phyloP scores from a whole-genome alignment of 2,888 invertebrate species.

The Monopis laevigella region DNA sequence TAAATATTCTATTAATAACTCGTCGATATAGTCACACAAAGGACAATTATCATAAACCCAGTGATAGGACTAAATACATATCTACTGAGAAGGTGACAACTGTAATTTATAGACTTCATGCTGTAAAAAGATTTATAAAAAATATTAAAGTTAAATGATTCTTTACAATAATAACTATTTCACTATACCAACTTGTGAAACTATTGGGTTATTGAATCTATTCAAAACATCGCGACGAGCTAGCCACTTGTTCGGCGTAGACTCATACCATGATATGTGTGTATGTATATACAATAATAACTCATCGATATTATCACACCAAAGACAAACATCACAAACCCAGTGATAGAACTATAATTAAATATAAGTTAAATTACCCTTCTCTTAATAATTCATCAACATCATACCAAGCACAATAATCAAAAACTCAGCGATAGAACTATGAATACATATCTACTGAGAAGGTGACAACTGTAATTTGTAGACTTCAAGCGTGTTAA shows the following conservation, averaged over 20 bases:
- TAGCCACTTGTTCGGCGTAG: no score
- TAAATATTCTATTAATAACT: not conserved
- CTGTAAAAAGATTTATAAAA: no score
- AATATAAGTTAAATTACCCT: no score
- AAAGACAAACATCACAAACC: constrained; percentile 9
- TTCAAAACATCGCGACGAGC: no score
- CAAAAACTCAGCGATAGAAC: constrained; percentile 14
- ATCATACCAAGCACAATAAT: constrained; percentile 5
- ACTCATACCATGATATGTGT: constrained; percentile 14
- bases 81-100: constrained; percentile 18
- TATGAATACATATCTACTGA: constrained; percentile 15
- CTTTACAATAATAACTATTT: no score
- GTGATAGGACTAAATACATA: constrained; percentile 26
- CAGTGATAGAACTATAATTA: constrained; percentile 14
- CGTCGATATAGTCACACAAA: constrained; percentile 3
- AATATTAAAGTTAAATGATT: no score
- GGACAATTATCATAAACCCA: constrained; percentile 24
- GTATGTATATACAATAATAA: not conserved
- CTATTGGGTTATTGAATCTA: no score
- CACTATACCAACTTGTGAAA: no score
- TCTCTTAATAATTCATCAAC: no score
- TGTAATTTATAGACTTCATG: constrained; percentile 7
- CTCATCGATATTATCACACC: no score
- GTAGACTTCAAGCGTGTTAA: no score
- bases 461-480: not conserved